Conservation (phyloP, 1,140 invertebrate genomes). For the Mizuhopecten yessoensis region DNA sequence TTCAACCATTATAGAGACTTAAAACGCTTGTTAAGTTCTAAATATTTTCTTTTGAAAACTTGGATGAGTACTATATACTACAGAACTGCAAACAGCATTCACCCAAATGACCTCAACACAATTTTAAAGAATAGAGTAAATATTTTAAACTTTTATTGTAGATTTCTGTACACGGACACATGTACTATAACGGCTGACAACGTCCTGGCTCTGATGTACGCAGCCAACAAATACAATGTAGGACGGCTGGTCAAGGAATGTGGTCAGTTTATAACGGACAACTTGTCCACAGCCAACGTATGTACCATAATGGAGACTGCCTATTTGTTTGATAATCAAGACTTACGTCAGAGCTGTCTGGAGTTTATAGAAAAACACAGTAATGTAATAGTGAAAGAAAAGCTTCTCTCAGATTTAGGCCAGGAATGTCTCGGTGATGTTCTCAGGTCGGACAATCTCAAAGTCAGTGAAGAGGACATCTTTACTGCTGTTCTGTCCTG, state of each 20-base stretch:
- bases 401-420: slow-evolving; percentile 58
- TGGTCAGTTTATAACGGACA: slow-evolving; percentile 56
- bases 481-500: slow-evolving; percentile 60
- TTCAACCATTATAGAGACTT: no score
- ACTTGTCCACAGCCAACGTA: slow-evolving; percentile 57
- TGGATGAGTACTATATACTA: no score
- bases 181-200: slow-evolving; percentile 54
- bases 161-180: slow-evolving; percentile 66
- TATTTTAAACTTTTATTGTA: slow-evolving; percentile 53
- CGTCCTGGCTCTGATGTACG: slow-evolving; percentile 59
- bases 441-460: slow-evolving; percentile 56
- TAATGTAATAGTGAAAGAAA: slow-evolving; percentile 50
- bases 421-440: slow-evolving; percentile 57
- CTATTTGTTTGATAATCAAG: slow-evolving; percentile 56
- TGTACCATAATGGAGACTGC: slow-evolving; percentile 66
- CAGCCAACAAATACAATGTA: slow-evolving; percentile 66
- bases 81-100: no score
- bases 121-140: no score
- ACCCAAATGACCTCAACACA: no score
- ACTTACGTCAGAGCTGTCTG: slow-evolving; percentile 59
- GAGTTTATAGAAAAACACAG: slow-evolving; percentile 57
- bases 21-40: no score
- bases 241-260: slow-evolving; percentile 62
- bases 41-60: no score
- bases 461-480: slow-evolving; percentile 54